These are phyloP conservation scores for Hippocampus barbouri DNA, from an alignment of 2,113 vertebrate genomes.

Conservation along the genomic window DNA sequence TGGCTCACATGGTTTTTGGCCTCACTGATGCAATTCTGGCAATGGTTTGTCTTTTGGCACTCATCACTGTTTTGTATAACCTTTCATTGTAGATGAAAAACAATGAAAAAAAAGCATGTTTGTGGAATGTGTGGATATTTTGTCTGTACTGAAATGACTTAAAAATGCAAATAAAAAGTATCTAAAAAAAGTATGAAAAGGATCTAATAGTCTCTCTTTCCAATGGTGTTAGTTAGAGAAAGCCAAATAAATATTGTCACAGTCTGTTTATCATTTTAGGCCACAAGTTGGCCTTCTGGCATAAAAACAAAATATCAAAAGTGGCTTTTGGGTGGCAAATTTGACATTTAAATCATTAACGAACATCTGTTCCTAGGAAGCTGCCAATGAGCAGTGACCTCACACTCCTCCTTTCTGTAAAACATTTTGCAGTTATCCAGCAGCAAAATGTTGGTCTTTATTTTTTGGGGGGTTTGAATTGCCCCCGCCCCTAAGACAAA, in stretches of 20 bases:
- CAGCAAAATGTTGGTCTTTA: conserved; percentile 34
- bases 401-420: conserved; percentile 4
- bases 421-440: conserved; percentile 26
- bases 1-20: conserved; percentile 39
- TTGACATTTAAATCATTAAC: conserved; percentile 1
- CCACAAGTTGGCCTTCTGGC: not conserved
- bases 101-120: conserved; percentile 6
- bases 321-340: not conserved
- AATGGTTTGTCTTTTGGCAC: conserved; percentile 21
- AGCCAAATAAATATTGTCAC: not conserved
- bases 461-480: not conserved
- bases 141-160: too few relatives aligned
- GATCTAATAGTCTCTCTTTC: not conserved
- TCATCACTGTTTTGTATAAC: conserved; percentile 24
- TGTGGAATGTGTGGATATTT: conserved; percentile 10
- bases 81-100: conserved; percentile 10
- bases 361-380: conserved; percentile 56
- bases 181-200: too few relatives aligned
- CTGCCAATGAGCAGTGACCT: conserved; percentile 35
- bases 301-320: not conserved
- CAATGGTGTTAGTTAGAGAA: not conserved
- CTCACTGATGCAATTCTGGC: conserved; percentile 30
- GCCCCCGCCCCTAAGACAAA: conserved; percentile 12
- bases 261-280: not conserved
- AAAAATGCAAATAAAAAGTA: too few relatives aligned